phyloP scores from a whole-genome alignment of 2,888 invertebrate species.

The Drosophila emarginata region DNA sequence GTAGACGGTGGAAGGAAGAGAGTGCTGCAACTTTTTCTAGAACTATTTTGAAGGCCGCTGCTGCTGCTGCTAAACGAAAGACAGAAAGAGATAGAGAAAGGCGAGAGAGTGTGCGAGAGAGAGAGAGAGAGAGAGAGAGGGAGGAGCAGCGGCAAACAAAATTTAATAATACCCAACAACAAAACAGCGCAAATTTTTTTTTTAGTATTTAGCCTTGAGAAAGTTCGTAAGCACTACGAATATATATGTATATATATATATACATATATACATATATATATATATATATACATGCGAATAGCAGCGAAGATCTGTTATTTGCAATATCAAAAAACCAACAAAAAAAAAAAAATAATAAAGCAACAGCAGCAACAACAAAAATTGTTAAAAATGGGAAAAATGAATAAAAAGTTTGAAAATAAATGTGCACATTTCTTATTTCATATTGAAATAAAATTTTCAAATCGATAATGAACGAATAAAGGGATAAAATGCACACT shows the following conservation, averaged over 20 bases:
- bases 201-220: constrained; percentile 75
- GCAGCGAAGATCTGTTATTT: constrained; percentile 56
- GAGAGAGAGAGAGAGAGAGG: constrained; percentile 17
- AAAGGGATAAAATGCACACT: no score
- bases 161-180: constrained; percentile 65
- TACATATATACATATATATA: constrained; percentile 25
- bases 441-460: background rate
- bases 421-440: background rate
- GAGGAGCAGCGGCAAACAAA: constrained; percentile 65
- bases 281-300: constrained; percentile 32
- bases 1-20: constrained; percentile 25
- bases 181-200: constrained; percentile 21
- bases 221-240: constrained; percentile 76
- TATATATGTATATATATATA: constrained; percentile 18
- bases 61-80: constrained; percentile 9
- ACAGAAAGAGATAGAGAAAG: background rate
- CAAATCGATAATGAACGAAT: background rate
- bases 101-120: constrained; percentile 17
- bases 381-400: background rate
- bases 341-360: constrained; percentile 29
- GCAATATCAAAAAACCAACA: constrained; percentile 14
- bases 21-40: constrained; percentile 68
- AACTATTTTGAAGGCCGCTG: constrained; percentile 59
- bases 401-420: constrained; percentile 2
- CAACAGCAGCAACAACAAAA: constrained; percentile 30